phyloP scores from a whole-genome alignment of 1,140 invertebrate species.

The Drosophila burlai region DNA sequence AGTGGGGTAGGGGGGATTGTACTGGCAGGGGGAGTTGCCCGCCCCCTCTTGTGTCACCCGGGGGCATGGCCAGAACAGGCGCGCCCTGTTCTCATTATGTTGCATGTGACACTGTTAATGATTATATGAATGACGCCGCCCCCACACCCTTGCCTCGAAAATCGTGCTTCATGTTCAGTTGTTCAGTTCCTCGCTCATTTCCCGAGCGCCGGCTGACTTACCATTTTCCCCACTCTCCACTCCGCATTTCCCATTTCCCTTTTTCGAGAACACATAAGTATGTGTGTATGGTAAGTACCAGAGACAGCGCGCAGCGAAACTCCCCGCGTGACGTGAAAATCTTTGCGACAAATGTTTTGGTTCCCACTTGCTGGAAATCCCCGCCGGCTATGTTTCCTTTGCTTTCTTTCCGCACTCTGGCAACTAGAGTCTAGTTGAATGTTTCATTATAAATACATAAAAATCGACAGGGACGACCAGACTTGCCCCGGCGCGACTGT shows the following conservation, averaged over 20 bases:
- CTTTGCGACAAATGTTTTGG: constrained; percentile 83
- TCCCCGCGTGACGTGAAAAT: constrained; percentile 76
- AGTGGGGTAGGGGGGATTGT: background rate
- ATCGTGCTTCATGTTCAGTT: constrained; percentile 43
- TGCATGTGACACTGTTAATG: constrained; percentile 84
- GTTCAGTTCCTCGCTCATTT: constrained; percentile 57
- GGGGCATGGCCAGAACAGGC: constrained; percentile 55
- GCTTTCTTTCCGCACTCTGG: constrained; percentile 13
- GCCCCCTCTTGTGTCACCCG: background rate
- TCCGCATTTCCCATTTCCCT: background rate
- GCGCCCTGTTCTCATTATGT: constrained; percentile 80
- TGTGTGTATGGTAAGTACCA: no score
- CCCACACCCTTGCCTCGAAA: constrained; percentile 3
- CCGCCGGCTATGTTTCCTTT: constrained; percentile 38
- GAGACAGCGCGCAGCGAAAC: constrained; percentile 21
- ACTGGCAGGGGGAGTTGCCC: constrained; percentile 3
- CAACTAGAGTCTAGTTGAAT: constrained; percentile 46
- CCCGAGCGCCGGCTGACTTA: constrained; percentile 39
- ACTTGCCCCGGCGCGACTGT: background rate
- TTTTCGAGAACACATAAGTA: constrained; percentile 15
- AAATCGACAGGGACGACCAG: constrained; percentile 52
- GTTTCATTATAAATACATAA: constrained; percentile 76
- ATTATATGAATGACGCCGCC: constrained; percentile 68
- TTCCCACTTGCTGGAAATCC: constrained; percentile 77
- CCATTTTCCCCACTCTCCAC: constrained; percentile 16